Base-by-base conservation (phyloP, 35 echinoderm and acorn worm genomes). In the Hemicentrotus pulcherrimus region DNA sequence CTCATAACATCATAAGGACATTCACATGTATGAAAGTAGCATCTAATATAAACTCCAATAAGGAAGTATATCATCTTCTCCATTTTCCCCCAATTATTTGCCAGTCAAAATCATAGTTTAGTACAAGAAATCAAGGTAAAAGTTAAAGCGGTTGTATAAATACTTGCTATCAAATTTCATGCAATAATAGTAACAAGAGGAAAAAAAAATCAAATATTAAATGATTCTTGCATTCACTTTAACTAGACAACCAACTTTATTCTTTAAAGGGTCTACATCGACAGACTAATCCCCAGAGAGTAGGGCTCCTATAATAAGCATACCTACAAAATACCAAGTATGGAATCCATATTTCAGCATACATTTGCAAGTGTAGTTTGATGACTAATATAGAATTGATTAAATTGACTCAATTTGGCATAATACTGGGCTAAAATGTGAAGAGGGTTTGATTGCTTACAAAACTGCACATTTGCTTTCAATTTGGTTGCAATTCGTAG, bases 301-400 rank as follows among this genome's bases (percentile, higher is more conserved):
- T n/a, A 28, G 19, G 28, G 65, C 4, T 28, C 65, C 2, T 78
- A 78, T 28, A 5, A 78, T 4, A n/a, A 28, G 65, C 65, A 78
- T 78, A n/a, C 65, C 18, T 78, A 78, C 28, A 7, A n/a, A 78
- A 1, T 28, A 28, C 6, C 65, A n/a, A 78, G 1, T 78, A 78
- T 78, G 65, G 65, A 78, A 78, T 78, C 65, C 65, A 78, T 78
- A 78, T 78, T 78, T 78, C 65, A 78, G 28, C 65, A 71, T 78
- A 78, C 65, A 78, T 78, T 78, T 78, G 65, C 65, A 78, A 78
- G 65, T 28, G 65, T 6, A 78, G 28, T 78, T 71, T 28, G 65
- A 78, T 78, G 65, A 78, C 65, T 78, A 78, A 78, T 78, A 78
- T 78, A 18, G 28, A 78, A 78, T 78, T 78, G 65, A 78, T 78